These are phyloP conservation scores for Chrysogorgia sp. DNA, from an alignment of 92 coral and sea anemone species.

Conservation along the genomic window DNA sequence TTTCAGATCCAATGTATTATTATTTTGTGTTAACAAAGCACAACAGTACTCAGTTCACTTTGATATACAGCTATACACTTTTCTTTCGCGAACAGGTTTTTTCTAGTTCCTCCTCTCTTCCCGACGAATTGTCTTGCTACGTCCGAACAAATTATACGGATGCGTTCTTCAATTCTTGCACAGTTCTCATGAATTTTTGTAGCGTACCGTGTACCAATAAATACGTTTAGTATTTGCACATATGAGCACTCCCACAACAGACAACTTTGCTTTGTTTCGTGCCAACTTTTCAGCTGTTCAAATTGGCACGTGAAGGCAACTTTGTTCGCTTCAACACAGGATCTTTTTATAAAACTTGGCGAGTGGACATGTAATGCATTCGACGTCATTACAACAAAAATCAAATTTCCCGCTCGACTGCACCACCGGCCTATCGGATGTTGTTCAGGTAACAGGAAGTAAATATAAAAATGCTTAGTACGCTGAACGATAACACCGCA, in stretches of 20 bases:
- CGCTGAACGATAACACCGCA: slow-evolving; percentile 15
- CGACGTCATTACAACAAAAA: too few relatives aligned
- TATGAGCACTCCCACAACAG: slow-evolving; percentile 17
- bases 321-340: not conserved
- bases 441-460: not conserved
- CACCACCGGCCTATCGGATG: not conserved
- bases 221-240: slow-evolving; percentile 32
- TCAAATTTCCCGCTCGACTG: not conserved
- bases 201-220: slow-evolving; percentile 13
- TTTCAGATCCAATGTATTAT: slow-evolving; percentile 15
- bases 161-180: slow-evolving; percentile 20
- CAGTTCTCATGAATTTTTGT: slow-evolving; percentile 1
- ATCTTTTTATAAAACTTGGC: not conserved
- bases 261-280: slow-evolving; percentile 25
- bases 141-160: slow-evolving; percentile 1
- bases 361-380: slow-evolving; percentile 21
- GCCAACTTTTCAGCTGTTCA: slow-evolving; percentile 35
- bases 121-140: slow-evolving; percentile 1
- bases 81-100: not conserved
- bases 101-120: slow-evolving; percentile 1
- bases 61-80: slow-evolving; percentile 15
- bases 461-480: slow-evolving; percentile 5
- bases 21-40: not conserved
- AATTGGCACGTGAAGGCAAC: slow-evolving; percentile 21
- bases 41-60: slow-evolving; percentile 20